Percentiles rank a stretch among this genome's conserved stretches.
phyloP scores from a whole-genome alignment of 2,888 invertebrate species.

The Eupithecia tripunctaria region DNA sequence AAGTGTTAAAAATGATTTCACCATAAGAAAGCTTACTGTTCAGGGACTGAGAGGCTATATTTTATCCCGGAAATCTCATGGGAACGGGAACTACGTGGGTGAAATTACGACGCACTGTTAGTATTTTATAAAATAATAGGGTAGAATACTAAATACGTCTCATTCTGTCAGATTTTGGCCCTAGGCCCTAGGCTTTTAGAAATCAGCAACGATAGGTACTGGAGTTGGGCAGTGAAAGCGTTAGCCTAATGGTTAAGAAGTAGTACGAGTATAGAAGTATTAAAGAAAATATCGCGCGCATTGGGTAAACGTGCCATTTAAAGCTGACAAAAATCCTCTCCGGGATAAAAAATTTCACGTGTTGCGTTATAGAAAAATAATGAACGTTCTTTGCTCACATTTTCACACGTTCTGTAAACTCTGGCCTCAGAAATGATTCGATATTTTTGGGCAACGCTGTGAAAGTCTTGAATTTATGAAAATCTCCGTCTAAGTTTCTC shows the following conservation, averaged over 20 bases:
- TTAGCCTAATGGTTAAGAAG: not conserved
- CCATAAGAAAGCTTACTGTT: too few species aligned
- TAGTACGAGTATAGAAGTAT: not conserved
- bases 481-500: not conserved
- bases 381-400: not conserved
- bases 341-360: not conserved
- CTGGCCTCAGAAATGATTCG: not conserved
- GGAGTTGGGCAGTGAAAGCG: not conserved
- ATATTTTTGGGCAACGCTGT: not conserved
- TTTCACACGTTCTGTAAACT: not conserved
- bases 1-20: too few species aligned
- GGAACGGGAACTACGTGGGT: too few species aligned
- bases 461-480: not conserved
- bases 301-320: not conserved
- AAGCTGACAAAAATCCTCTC: not conserved
- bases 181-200: not conserved
- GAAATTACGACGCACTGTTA: too few species aligned
- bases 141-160: too few species aligned
- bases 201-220: not conserved
- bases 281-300: not conserved
- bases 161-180: too few species aligned
- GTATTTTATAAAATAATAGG: too few species aligned
- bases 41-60: too few species aligned
- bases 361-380: conserved; percentile 3
- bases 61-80: too few species aligned